A percentile compares a stretch with the other conserved stretches of the same genome.
These are phyloP conservation scores for Strix occidentalis DNA, from an alignment of 2,797 vertebrate species.

Conservation along the genomic window DNA sequence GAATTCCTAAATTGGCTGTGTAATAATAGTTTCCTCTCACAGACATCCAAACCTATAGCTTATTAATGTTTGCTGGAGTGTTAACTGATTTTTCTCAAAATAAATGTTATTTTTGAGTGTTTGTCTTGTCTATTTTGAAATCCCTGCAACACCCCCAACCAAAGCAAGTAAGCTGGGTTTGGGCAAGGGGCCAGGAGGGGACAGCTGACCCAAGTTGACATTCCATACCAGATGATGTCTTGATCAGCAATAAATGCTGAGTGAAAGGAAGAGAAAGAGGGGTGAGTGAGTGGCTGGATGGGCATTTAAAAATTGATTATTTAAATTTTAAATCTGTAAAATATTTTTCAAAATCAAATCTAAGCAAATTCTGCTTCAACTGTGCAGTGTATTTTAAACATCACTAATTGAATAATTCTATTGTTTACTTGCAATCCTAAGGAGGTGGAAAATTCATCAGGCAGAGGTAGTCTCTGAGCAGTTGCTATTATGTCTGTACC, in stretches of 20 bases:
- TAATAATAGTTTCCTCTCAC: no score
- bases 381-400: background rate
- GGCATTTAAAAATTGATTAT: background rate
- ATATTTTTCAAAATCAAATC: background rate
- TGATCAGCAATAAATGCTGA: background rate
- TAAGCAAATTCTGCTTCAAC: background rate
- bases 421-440: background rate
- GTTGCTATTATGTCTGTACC: background rate
- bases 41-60: no score
- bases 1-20: no score
- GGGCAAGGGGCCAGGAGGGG: background rate
- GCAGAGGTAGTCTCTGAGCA: background rate
- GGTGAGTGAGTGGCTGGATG: background rate
- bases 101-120: no score
- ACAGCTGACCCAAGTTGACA: background rate
- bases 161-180: background rate
- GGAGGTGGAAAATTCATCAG: background rate
- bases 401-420: background rate
- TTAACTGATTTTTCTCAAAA: no score
- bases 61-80: no score
- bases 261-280: background rate
- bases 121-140: no score
- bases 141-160: background rate
- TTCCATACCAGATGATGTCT: background rate
- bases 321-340: background rate